Percentiles rank a stretch among this genome's conserved stretches.
These are phyloP conservation scores for Elegia similella DNA, from an alignment of 2,888 invertebrate species.

Conservation along the genomic window DNA sequence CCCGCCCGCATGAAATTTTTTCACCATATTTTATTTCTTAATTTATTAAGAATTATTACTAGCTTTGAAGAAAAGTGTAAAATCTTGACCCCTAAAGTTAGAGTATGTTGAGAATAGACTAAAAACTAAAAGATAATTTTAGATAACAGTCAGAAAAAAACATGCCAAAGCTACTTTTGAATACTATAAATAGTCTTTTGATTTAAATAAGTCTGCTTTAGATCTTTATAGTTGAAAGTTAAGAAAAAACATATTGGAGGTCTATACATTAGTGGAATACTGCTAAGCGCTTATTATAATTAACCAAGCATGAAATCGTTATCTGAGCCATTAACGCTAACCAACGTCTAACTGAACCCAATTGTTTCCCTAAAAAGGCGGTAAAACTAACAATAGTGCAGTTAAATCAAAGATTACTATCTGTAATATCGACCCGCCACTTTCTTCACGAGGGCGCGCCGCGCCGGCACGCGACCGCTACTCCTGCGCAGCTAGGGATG, in stretches of 20 bases:
- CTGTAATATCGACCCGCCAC: slow-evolving; percentile 32
- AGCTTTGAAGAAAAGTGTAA: too few species aligned
- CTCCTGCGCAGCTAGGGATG: slow-evolving; percentile 50
- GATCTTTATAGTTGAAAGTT: too few species aligned
- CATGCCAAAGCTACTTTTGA: too few species aligned
- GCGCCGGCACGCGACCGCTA: slow-evolving; percentile 72
- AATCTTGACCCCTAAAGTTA: too few species aligned
- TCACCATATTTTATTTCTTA: too few species aligned
- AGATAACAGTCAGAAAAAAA: too few species aligned
- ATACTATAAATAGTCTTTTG: too few species aligned
- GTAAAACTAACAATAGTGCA: slow-evolving; percentile 26
- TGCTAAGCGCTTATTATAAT: slow-evolving; percentile 6
- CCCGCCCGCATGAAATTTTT: too few species aligned
- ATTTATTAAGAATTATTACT: too few species aligned
- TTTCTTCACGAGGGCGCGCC: slow-evolving; percentile 65
- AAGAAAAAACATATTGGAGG: not conserved
- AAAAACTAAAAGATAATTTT: too few species aligned
- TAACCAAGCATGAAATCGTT: slow-evolving; percentile 9
- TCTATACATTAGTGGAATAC: not conserved
- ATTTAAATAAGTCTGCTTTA: too few species aligned
- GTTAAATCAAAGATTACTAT: slow-evolving; percentile 30
- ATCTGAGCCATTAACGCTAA: slow-evolving; percentile 14
- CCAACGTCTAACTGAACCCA: slow-evolving; percentile 1
- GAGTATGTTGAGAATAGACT: too few species aligned
- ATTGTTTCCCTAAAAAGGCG: slow-evolving; percentile 17